Evolutionary conservation across 2,113 vertebrate genomes (phyloP), one percentile per base, ranked within the genome.

Genomic region (Ptyas mucosa): DNA sequence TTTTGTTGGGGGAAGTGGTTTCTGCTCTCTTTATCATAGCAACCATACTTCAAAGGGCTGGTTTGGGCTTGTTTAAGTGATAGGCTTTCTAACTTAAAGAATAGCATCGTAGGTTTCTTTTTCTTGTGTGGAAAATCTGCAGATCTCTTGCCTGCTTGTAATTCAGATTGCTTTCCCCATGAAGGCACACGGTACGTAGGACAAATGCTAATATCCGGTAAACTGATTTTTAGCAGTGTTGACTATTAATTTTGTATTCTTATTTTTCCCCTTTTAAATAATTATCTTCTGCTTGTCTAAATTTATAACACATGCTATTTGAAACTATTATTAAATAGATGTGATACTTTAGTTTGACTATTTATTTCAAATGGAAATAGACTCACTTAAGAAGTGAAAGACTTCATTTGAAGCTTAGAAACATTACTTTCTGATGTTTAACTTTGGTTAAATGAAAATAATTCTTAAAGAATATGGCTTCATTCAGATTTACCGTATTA

Each of bases 21-120:
- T 92, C 88, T 85, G 85, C 90, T 94, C 92, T 81, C 90, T 94
- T 96, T 96, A 92, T 94, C 95, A 0, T 97, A 95, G 97, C 96
- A 97, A 94, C 94, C 90, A 0, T 87, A 91, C 88, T 58, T n/a
- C 85, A 75, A 21, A 55, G 26, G 58, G 91, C 97, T 96, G 95
- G 97, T 94, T 94, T 11, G 75, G 95, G 91, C 97, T 95, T 96
- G 97, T 95, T 91, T 39, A 86, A 53, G 7, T 89, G 91, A 52
- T 86, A 26, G 39, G 81, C 69, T 93, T 94, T 89, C 58, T 14
- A 23, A 91, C 85, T 93, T 54, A 87, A 94, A 92, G 90, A 93
- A 29, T 24, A 0, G 0, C 90, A 0, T 88, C 87, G 1, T 34
- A 39, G 15, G 15, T 95, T 97, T 89, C 91, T 93, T 90, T 92